Percentiles rank a stretch among this genome's conserved stretches.
phyloP scores from a whole-genome alignment of 1,140 invertebrate genomes.

The Papilio helenus region DNA sequence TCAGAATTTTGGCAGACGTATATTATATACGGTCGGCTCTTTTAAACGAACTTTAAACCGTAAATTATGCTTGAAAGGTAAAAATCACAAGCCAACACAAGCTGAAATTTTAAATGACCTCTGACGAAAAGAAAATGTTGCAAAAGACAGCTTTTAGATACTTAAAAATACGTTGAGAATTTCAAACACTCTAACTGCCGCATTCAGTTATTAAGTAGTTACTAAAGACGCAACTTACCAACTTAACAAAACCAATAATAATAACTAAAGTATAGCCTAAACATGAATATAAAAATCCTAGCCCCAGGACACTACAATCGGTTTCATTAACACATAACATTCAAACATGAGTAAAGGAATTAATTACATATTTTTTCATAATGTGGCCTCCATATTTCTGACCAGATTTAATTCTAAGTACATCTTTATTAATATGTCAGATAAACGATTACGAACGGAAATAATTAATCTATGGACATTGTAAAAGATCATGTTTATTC shows the following conservation, averaged over 20 bases:
- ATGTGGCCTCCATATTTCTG: no score
- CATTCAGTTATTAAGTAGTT: not conserved
- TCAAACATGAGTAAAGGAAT: no score
- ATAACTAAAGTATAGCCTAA: no score
- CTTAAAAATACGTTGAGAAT: not conserved
- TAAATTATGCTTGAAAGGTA: conserved; percentile 20
- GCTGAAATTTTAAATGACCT: not conserved
- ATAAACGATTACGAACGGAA: conserved; percentile 3
- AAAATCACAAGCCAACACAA: not conserved
- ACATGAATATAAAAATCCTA: no score
- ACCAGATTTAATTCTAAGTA: no score
- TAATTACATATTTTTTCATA: no score
- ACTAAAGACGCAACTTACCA: not conserved
- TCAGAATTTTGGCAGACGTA: conserved; percentile 30
- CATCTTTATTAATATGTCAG: not conserved
- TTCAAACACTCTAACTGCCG: not conserved
- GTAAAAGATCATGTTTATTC: conserved; percentile 11
- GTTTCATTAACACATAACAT: no score
- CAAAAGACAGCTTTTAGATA: not conserved
- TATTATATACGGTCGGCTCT: conserved; percentile 9
- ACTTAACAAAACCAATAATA: no score
- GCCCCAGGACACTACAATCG: no score
- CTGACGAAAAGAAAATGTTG: not conserved
- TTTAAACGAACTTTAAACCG: conserved; percentile 36
- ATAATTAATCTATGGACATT: not conserved